phyloP scores from a whole-genome alignment of 2,797 vertebrate species.

The Apodemus agrarius region DNA sequence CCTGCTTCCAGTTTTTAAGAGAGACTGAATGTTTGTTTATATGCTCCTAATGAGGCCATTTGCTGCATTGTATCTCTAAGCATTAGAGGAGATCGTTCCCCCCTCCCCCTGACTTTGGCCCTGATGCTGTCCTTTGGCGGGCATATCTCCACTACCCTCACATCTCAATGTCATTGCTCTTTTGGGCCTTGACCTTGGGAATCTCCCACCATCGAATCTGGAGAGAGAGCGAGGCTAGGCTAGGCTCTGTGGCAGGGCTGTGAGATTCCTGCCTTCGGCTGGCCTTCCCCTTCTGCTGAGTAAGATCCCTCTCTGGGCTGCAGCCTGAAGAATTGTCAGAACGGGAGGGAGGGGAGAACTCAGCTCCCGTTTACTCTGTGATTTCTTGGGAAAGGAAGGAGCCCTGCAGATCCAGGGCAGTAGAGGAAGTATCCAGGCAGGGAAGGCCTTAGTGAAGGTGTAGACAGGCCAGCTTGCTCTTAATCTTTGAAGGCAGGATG shows the following conservation, averaged over 20 bases:
- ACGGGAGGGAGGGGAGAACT: background rate
- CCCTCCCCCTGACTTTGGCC: background rate
- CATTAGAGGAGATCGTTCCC: background rate
- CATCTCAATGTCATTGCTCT: background rate
- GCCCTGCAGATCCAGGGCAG: background rate
- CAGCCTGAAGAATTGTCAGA: background rate
- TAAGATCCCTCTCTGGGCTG: background rate
- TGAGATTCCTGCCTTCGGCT: background rate
- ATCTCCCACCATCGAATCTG: background rate
- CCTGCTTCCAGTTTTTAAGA: background rate
- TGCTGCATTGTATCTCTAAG: background rate
- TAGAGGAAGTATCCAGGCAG: background rate
- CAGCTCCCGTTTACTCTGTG: background rate
- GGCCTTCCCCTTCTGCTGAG: background rate
- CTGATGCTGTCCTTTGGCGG: background rate
- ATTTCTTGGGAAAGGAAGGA: background rate
- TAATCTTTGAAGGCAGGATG: background rate
- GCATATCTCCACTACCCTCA: background rate
- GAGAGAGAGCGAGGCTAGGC: background rate
- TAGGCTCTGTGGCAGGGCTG: background rate
- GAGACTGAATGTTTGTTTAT: background rate
- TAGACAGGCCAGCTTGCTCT: background rate
- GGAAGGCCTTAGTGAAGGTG: background rate
- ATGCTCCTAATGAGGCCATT: background rate
- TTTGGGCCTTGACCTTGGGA: background rate